Conservation (phyloP, 2,888 invertebrate genomes). For the Dolichopus griseipennis region DNA sequence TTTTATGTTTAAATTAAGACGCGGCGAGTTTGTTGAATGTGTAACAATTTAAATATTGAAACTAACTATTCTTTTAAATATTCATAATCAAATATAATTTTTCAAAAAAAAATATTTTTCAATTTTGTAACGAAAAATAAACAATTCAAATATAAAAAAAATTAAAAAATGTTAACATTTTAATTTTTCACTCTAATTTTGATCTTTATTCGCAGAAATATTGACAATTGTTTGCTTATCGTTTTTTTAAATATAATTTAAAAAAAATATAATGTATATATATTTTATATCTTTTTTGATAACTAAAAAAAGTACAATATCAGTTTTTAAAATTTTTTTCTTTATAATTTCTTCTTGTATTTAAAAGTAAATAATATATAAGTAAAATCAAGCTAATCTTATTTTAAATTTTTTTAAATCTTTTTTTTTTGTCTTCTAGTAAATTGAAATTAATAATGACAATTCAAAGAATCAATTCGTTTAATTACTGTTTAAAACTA, state of each 20-base stretch:
- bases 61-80: too few relatives aligned
- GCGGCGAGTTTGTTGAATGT: too few relatives aligned
- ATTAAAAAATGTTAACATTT: too few relatives aligned
- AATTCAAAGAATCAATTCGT: neutral
- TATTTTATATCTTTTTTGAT: neutral
- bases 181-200: neutral
- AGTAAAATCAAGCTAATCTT: neutral
- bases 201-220: slow-evolving; percentile 1
- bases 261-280: neutral
- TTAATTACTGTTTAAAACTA: neutral
- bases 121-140: too few relatives aligned
- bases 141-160: neutral
- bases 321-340: neutral
- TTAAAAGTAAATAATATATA: slow-evolving; percentile 1
- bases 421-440: neutral
- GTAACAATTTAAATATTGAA: too few relatives aligned
- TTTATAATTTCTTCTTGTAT: neutral
- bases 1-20: too few relatives aligned
- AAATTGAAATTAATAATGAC: neutral
- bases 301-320: slow-evolving; percentile 1
- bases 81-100: too few relatives aligned
- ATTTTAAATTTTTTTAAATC: neutral
- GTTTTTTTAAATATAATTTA: neutral
- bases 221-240: neutral
- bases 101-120: too few relatives aligned